phyloP scores from a whole-genome alignment of 2,113 vertebrate genomes.

The Dendropsophus ebraccatus region DNA sequence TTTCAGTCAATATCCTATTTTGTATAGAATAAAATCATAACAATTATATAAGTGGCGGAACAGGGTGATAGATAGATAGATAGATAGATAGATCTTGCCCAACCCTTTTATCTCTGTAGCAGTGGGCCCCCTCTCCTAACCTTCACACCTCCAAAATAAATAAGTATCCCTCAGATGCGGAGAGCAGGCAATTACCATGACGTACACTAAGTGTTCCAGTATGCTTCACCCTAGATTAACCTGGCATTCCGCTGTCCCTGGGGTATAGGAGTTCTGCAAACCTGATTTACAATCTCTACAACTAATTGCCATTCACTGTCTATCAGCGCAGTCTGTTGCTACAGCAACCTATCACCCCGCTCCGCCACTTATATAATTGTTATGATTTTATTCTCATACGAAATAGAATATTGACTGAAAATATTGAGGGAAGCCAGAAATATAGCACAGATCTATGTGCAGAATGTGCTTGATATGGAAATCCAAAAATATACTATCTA shows the following conservation, averaged over 20 bases:
- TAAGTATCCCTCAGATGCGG: not conserved
- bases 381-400: constrained; percentile 32
- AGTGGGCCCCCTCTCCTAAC: not conserved
- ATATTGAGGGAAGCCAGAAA: too few species aligned
- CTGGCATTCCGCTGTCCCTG: constrained; percentile 9
- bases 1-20: constrained; percentile 39
- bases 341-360: constrained; percentile 36
- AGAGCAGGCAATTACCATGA: not conserved
- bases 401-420: constrained; percentile 40
- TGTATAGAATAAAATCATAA: constrained; percentile 34
- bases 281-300: constrained; percentile 27
- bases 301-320: constrained; percentile 43
- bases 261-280: constrained; percentile 15
- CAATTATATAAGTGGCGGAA: constrained; percentile 12
- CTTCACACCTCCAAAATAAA: not conserved
- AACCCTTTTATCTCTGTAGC: not conserved
- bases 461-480: not conserved
- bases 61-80: constrained; percentile 31
- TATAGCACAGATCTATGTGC: not conserved
- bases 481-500: not conserved
- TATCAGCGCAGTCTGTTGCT: constrained; percentile 39
- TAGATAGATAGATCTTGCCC: constrained; percentile 19
- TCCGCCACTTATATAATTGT: constrained; percentile 17
- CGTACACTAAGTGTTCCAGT: not conserved
- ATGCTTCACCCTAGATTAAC: constrained; percentile 39